Base-by-base conservation (phyloP, 1,140 invertebrate species). In the Akabosia matsudoensis region DNA sequence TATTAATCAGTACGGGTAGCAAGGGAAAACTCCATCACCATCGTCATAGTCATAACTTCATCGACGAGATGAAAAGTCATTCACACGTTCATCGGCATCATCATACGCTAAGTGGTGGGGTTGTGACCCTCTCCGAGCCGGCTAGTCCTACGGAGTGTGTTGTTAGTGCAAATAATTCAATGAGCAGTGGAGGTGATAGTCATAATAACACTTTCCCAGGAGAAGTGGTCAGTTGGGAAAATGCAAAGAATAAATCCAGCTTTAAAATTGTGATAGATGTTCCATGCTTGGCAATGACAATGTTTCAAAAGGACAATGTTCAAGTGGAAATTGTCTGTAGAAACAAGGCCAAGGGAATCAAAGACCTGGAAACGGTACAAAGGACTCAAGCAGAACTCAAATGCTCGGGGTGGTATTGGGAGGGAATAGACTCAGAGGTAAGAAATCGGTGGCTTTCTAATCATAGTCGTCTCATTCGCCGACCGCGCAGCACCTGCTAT, bases 211-310 rank as follows among this genome's bases (percentile, higher is more conserved):
- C 70, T 34, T 51, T 72, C 33, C 30, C 13, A 1, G 45, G 14
- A 1, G 31, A 4, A 3, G 34, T 24, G 54, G 54, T 61, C 30
- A 31, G 18, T 64, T 74, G 26, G 26, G 51, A 26, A 30, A 67
- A 67, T 67, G 61, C 22, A 7, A 67, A 67, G 28, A 67, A 67
- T 67, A 67, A 74, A 37, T 22, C 22, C 14, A 33, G 74, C 45
- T 76, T 76, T 70, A 76, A 76, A 70, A 76, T 76, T 61, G 75
- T 76, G 45, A 76, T 76, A 71, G 73, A 76, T 73, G 70, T 76
- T 71, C 75, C 75, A 30, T 33, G n/a, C 24, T 18, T 76, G 14
- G 67, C 51, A 18, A 37, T 76, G 30, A 56, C 30, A 1, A 18
- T 72, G n/a, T 52, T 74, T 26, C 37, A 74, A n/a, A 37, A 76